Conservation (phyloP, 2,113 vertebrate species). For the Empidonax alnorum region DNA sequence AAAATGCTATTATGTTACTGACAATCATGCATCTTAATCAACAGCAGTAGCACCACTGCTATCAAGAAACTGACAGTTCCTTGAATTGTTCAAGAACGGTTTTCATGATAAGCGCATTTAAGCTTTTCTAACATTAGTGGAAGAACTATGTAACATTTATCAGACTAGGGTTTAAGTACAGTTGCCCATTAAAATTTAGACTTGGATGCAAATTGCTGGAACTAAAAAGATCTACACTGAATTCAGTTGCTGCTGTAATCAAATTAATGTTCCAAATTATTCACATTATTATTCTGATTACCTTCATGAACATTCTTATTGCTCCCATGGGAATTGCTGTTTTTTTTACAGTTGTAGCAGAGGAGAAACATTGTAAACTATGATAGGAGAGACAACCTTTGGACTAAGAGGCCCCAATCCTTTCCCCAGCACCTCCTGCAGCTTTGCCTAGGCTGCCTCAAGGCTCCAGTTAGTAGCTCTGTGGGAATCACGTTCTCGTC, state of each 20-base stretch:
- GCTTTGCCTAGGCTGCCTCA: background rate
- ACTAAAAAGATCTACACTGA: background rate
- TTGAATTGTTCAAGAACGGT: background rate
- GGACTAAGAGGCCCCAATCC: background rate
- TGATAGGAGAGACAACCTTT: background rate
- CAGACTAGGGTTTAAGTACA: background rate
- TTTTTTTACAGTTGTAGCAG: background rate
- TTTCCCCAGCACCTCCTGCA: background rate
- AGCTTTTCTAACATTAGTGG: background rate
- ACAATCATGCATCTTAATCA: background rate
- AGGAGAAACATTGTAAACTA: background rate
- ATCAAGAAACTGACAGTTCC: background rate
- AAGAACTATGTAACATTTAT: background rate
- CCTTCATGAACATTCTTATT: background rate
- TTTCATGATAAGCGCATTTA: background rate
- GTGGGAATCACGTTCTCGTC: background rate
- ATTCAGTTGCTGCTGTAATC: background rate
- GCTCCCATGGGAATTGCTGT: background rate
- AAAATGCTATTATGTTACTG: background rate
- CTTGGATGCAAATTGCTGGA: background rate
- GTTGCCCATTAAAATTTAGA: background rate
- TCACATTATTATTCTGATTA: background rate
- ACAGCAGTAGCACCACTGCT: background rate
- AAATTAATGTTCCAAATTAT: background rate
- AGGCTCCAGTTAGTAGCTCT: background rate